Evolutionary conservation across 2,888 invertebrate species (phyloP).

Genomic region (Pyrgus malvae): DNA sequence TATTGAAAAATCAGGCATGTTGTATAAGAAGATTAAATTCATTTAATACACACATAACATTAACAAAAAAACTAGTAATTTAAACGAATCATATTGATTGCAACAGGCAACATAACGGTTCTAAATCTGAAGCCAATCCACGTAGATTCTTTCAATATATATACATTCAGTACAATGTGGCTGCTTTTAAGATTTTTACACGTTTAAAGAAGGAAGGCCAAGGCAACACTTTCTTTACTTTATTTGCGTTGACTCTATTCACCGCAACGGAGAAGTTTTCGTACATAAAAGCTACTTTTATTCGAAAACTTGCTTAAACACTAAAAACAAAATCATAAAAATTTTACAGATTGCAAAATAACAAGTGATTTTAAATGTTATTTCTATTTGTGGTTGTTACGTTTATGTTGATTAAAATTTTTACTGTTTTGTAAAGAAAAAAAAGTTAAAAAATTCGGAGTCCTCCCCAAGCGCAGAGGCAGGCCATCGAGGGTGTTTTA

Average conservation of each 20-base stretch:
- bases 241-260: conserved; percentile 6
- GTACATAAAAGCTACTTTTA: neutral
- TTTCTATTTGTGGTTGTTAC: too few species aligned
- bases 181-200: neutral
- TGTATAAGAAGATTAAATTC: neutral
- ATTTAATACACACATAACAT: neutral
- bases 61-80: too few species aligned
- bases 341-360: neutral
- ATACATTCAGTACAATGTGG: too few species aligned
- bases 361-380: too few species aligned
- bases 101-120: neutral
- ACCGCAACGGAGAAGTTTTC: neutral
- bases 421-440: too few species aligned
- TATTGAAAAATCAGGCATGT: neutral
- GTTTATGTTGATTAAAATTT: too few species aligned
- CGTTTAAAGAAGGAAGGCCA: neutral
- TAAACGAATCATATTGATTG: neutral
- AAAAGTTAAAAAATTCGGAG: too few species aligned
- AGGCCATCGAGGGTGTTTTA: too few species aligned
- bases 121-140: too few species aligned
- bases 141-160: too few species aligned
- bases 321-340: neutral
- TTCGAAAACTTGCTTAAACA: conserved; percentile 2
- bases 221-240: conserved; percentile 3
- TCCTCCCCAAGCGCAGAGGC: too few species aligned